Evolutionary conservation across 1,140 invertebrate species (phyloP).

Genomic region (Phymorhynchus buccinoides): DNA sequence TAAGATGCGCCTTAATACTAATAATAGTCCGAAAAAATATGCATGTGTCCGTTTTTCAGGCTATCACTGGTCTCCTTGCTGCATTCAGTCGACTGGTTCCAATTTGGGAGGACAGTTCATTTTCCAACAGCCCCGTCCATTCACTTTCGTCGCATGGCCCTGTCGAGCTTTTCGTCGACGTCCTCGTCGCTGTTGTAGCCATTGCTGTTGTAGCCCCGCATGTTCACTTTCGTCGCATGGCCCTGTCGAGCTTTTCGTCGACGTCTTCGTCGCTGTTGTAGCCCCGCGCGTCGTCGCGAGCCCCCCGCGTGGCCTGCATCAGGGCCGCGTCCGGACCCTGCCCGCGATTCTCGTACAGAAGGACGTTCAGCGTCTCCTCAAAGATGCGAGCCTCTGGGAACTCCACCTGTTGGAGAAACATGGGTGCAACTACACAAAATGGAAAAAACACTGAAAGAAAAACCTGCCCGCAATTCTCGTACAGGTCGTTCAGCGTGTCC

Average conservation of each 20-base stretch:
- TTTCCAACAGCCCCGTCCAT: no score
- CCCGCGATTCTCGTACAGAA: constrained; percentile 90
- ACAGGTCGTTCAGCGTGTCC: constrained; percentile 95
- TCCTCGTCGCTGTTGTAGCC: constrained; percentile 69
- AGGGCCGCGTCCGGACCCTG: constrained; percentile 92
- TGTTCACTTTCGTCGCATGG: constrained; percentile 41
- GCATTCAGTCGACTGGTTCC: no score
- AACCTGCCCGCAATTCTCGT: constrained; percentile 88
- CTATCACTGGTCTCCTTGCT: no score
- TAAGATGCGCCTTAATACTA: no score
- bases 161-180: constrained; percentile 60
- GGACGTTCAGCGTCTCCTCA: constrained; percentile 96
- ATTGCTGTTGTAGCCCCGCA: neutral
- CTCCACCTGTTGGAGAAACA: constrained; percentile 92
- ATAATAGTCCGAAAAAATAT: no score
- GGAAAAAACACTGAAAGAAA: no score
- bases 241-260: constrained; percentile 61
- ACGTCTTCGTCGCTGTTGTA: constrained; percentile 69
- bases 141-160: constrained; percentile 46
- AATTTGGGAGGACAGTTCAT: no score
- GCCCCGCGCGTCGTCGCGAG: constrained; percentile 56
- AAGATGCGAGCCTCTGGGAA: constrained; percentile 99
- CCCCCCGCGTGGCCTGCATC: constrained; percentile 90
- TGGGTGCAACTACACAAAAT: no score
- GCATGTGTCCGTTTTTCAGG: no score